Evolutionary conservation across 2,113 vertebrate genomes (phyloP).

Genomic region (Tyto alba): DNA sequence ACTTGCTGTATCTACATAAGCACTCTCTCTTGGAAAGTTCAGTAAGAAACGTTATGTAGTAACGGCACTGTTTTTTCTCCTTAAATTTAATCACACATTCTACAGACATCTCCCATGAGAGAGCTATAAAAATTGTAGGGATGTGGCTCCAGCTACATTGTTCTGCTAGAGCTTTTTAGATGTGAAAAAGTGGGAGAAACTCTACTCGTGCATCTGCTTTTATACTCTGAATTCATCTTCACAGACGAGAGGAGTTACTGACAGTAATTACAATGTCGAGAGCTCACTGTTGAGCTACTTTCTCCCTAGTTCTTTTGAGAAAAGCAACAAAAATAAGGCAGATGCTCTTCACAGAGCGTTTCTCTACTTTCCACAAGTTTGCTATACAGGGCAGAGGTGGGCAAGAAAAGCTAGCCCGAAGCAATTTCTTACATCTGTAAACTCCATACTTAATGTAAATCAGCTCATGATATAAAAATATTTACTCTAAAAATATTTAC

Average conservation of each 20-base stretch:
- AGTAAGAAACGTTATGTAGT: not conserved
- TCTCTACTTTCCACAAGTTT: not conserved
- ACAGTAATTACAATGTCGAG: not conserved
- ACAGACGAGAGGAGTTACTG: not conserved
- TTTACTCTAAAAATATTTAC: not conserved
- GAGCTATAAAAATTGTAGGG: not conserved
- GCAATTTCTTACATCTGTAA: not conserved
- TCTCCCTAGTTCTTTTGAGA: not conserved
- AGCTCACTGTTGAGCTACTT: not conserved
- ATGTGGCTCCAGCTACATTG: not conserved
- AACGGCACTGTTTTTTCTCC: not conserved
- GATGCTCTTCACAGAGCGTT: not conserved
- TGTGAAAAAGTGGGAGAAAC: not conserved
- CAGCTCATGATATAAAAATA: not conserved
- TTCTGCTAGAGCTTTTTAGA: not conserved
- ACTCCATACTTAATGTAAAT: not conserved
- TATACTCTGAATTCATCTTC: not conserved
- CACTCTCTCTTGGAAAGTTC: not conserved
- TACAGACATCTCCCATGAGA: not conserved
- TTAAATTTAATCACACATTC: not conserved
- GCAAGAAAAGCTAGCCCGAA: not conserved
- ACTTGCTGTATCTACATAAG: not conserved
- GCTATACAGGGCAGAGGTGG: not conserved
- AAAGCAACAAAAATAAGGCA: not conserved
- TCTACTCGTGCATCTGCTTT: not conserved